Percentiles rank a stretch among this genome's conserved stretches.
phyloP scores from a whole-genome alignment of 1,140 invertebrate species.

The Drosophila eugracilis region DNA sequence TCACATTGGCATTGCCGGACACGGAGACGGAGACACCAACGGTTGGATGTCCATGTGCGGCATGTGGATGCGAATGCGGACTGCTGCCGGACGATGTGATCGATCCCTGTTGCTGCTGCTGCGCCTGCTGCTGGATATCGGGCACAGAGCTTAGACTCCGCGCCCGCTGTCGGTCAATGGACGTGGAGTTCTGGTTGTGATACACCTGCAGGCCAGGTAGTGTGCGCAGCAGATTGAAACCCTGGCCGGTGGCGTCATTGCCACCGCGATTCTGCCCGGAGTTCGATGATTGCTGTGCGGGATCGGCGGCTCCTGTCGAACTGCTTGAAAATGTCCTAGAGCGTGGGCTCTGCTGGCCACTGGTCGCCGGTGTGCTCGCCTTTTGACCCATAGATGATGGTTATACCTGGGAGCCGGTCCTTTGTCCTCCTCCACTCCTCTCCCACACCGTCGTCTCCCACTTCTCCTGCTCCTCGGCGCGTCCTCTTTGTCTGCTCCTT shows the following conservation, averaged over 20 bases:
- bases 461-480: constrained; percentile 2
- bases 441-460: constrained; percentile 4
- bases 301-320: constrained; percentile 88
- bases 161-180: constrained; percentile 90
- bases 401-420: constrained; percentile 3
- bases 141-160: constrained; percentile 93
- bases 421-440: constrained; percentile 2
- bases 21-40: constrained; percentile 60
- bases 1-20: constrained; percentile 59
- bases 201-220: constrained; percentile 89
- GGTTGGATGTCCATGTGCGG: constrained; percentile 56
- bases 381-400: constrained; percentile 90
- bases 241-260: constrained; percentile 86
- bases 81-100: constrained; percentile 54
- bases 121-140: constrained; percentile 87
- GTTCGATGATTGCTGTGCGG: constrained; percentile 56
- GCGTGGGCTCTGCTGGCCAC: constrained; percentile 88
- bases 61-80: constrained; percentile 56
- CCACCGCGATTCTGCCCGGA: constrained; percentile 27
- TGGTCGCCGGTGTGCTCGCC: constrained; percentile 91
- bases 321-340: constrained; percentile 92
- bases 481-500: constrained; percentile 45
- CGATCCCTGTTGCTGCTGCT: constrained; percentile 56
- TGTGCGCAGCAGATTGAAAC: constrained; percentile 90
- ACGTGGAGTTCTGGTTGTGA: constrained; percentile 82